Base-by-base conservation (phyloP, 2,888 invertebrate genomes). In the Neoaliturus tenellus region DNA sequence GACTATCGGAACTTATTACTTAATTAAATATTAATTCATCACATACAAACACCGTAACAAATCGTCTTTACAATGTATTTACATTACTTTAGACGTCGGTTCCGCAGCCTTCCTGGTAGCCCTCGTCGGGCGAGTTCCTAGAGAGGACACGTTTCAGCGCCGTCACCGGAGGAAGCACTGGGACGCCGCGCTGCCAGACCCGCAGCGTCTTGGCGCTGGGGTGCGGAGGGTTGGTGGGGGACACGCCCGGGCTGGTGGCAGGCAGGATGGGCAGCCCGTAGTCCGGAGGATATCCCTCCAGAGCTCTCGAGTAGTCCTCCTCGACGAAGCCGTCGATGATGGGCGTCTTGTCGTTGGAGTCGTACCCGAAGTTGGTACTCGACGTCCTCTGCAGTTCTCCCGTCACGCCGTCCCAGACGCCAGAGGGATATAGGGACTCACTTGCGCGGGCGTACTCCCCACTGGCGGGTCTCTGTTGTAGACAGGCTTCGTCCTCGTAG, bases 41-140 rank as follows among this genome's bases (percentile, higher is more conserved):
- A 78, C 78, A 78, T 78, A 78, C 33, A 78, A 78, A 48, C 48
- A 78, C 55, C 55, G 6, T 28, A 44, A 73, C 41, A 28, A n/a
- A n/a, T 28, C 25, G 78, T 25, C 51, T 78, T 48, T 51, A 78
- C 78, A 78, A 14, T 51, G 75, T 55, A 78, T 78, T 48, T 28
- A 75, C 41, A 75, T 73, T 75, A 75, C 75, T 75, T 93, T 95
- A 97, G 90, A 97, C 97, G 91, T 97, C 97, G 87, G 97, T 97
- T 87, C 97, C 97, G 91, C 97, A 96, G 89, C 97, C 97, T 91
- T 97, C 97, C 91, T 97, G 97, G 90, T 97, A 97, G 86, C 97
- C 96, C 91, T 98, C 97, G 89, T 98, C 98, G 58, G 96, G 95
- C 31, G 97, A 96, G 90, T 96, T 97, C 89, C 97, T 94, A 88